Conservation (phyloP, 2,888 invertebrate genomes). For the Campoplex capitator region DNA sequence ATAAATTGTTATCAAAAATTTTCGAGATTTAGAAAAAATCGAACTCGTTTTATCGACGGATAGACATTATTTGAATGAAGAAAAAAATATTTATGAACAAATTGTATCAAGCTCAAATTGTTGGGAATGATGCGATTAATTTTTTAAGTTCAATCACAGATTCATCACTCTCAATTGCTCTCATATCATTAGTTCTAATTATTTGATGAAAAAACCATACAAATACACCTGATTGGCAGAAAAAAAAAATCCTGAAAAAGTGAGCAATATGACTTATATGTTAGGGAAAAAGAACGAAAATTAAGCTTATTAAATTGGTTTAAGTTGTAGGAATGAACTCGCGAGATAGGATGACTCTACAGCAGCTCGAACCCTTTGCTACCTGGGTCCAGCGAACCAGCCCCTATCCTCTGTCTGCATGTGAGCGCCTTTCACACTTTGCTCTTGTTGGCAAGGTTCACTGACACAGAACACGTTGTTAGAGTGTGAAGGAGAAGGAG, state of each 20-base stretch:
- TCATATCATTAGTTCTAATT: no score
- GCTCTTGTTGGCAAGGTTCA: constrained; percentile 70
- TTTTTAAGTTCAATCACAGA: no score
- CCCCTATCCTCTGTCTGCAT: constrained; percentile 47
- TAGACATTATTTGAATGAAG: not conserved
- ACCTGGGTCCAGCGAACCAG: constrained; percentile 52
- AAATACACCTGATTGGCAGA: no score
- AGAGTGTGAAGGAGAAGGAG: constrained; percentile 36
- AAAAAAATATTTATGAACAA: no score
- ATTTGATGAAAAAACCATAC: no score
- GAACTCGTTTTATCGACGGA: not conserved
- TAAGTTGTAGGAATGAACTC: not conserved
- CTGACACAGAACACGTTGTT: constrained; percentile 69
- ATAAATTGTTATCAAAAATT: not conserved
- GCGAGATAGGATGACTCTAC: constrained; percentile 10
- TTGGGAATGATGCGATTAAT: no score
- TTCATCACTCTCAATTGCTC: no score
- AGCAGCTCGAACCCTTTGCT: constrained; percentile 59
- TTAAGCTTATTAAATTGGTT: not conserved
- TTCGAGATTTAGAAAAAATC: not conserved
- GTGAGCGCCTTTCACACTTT: constrained; percentile 64
- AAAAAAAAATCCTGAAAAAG: no score
- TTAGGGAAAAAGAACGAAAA: not conserved
- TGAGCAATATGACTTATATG: no score
- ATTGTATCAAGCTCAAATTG: no score